Conservation (phyloP, 1,140 invertebrate species). For the Lepidurus packardi region DNA sequence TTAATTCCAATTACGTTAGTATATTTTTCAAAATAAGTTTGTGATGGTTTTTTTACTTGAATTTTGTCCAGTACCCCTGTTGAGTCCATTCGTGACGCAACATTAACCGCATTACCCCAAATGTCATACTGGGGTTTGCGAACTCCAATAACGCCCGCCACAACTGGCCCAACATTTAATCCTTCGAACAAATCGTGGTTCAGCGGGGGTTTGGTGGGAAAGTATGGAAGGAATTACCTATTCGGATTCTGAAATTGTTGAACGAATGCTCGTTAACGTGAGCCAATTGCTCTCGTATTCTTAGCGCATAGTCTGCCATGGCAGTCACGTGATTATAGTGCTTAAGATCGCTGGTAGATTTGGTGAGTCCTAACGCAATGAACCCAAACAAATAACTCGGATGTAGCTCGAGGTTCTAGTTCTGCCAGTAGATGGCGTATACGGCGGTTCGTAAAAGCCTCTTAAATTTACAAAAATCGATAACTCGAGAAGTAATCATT, state of each 20-base stretch:
- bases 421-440: no score
- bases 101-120: slow-evolving; percentile 92
- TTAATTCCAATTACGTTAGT: no score
- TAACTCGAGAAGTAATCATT: not conserved
- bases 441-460: no score
- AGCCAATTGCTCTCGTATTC: slow-evolving; percentile 75
- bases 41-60: no score
- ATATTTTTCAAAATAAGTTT: no score
- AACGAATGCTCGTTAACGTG: slow-evolving; percentile 94
- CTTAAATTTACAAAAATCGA: no score
- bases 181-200: slow-evolving; percentile 49
- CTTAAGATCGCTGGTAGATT: slow-evolving; percentile 67
- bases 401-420: not conserved
- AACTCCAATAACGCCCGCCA: slow-evolving; percentile 91
- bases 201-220: not conserved
- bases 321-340: slow-evolving; percentile 73
- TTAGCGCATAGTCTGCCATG: slow-evolving; percentile 85
- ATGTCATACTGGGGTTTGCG: slow-evolving; percentile 87
- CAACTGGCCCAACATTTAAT: slow-evolving; percentile 90
- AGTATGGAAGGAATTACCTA: slow-evolving; percentile 56
- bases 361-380: slow-evolving; percentile 60
- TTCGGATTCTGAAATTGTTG: slow-evolving; percentile 90
- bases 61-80: slow-evolving; percentile 75
- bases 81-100: slow-evolving; percentile 81
- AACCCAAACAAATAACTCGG: not conserved